Base-by-base conservation (phyloP, 2,797 vertebrate genomes). In the Euthynnus affinis region DNA sequence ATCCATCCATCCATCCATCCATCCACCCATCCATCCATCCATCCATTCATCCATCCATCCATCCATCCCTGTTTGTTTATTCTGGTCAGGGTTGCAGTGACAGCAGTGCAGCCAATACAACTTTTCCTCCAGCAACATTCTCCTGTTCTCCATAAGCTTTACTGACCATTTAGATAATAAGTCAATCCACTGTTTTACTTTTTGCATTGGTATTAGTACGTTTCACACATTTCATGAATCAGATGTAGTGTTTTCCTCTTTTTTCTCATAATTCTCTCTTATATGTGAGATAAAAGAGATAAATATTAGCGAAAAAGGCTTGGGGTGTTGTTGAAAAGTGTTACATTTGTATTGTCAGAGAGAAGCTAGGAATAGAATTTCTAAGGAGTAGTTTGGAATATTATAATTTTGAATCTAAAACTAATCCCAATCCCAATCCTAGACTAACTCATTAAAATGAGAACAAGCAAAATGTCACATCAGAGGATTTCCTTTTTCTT, bases 401-500 rank as follows among this genome's bases (percentile, higher is more conserved):
- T 9, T 59, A 67, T 42, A 2, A 53, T 52, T 64, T 75, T 14
- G 5, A 6, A 71, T 68, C 37, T 3, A 13, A 49, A 52, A 68
- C 5, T 0, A 80, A 71, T 77, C 64, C 6, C 9, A 29, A 22
- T 70, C 55, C 64, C 18, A 9, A 59, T n/a, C 20, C 20, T n/a
- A 48, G 68, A 56, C 40, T 46, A 34, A 56, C 18, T 32, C 8
- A 22, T 61, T 66, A 44, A 79, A 23, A 55, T 73, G 44, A 66
- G 23, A 76, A 40, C 40, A 34, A 68, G 60, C 13, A 27, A 22
- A 77, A 29, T 55, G 40, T 64, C 49, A 65, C 13, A 10, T 18
- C 44, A 52, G 70, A 71, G 8, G 32, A 52, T 74, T 76, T 74
- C 44, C 61, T 65, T 42, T 27, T 7, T 61, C n/a, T 63, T 59